Evolutionary conservation across 2,888 invertebrate genomes (phyloP).

Genomic region (Coleophora flavipennella): DNA sequence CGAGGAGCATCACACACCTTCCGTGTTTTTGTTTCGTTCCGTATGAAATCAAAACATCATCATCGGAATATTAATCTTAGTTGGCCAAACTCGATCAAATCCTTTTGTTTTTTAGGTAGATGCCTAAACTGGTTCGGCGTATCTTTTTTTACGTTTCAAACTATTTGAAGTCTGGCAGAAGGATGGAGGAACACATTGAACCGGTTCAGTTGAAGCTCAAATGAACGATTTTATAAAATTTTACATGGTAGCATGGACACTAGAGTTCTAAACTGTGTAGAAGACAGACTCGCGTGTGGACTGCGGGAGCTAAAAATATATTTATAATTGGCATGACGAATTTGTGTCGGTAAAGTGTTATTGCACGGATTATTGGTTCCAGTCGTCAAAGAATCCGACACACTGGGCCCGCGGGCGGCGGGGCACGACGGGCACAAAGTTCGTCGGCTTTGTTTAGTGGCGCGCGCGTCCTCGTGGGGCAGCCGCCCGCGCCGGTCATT

Average conservation of each 20-base stretch:
- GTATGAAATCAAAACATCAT: slow-evolving; percentile 42
- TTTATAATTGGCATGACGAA: no score
- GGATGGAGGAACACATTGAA: slow-evolving; percentile 14
- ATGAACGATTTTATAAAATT: no score
- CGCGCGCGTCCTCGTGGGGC: slow-evolving; percentile 20
- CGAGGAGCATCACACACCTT: slow-evolving; percentile 40
- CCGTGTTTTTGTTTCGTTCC: slow-evolving; percentile 61
- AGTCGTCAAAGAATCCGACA: no score
- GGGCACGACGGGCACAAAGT: slow-evolving; percentile 17
- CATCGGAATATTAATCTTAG: slow-evolving; percentile 60
- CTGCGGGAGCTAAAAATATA: not conserved
- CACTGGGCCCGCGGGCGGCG: not conserved
- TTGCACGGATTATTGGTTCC: no score
- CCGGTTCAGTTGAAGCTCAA: slow-evolving; percentile 17
- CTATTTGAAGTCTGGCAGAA: slow-evolving; percentile 16
- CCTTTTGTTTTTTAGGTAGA: slow-evolving; percentile 45
- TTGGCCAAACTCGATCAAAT: slow-evolving; percentile 27
- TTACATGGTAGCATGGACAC: no score
- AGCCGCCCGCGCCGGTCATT: slow-evolving; percentile 24
- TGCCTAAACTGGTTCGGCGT: slow-evolving; percentile 22
- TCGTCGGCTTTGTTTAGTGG: slow-evolving; percentile 26
- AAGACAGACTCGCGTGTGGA: not conserved
- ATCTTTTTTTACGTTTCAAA: slow-evolving; percentile 25
- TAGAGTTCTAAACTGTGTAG: not conserved
- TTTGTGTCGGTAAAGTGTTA: no score